A percentile compares a stretch with the other conserved stretches of the same genome.
Evolutionary conservation across 2,797 vertebrate genomes (phyloP).

Genomic region (Ficedula albicollis): DNA sequence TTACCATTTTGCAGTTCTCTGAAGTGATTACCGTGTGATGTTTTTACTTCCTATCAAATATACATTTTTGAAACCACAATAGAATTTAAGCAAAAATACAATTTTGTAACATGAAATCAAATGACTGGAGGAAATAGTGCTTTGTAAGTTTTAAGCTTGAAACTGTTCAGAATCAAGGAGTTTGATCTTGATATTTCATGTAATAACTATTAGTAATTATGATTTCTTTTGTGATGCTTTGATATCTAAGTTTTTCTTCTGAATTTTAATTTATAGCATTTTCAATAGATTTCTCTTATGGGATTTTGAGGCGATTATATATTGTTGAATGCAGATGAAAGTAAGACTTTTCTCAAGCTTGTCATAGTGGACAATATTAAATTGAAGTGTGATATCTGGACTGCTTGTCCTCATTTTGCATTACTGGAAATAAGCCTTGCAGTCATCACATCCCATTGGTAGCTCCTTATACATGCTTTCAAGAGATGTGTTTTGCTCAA

Average conservation of each 20-base stretch:
- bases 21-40: not conserved
- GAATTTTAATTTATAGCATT: not conserved
- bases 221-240: not conserved
- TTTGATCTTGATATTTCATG: not conserved
- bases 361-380: not conserved
- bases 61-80: not conserved
- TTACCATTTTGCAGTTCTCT: not conserved
- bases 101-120: not conserved
- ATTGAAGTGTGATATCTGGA: not conserved
- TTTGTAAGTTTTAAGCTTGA: not conserved
- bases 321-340: not conserved
- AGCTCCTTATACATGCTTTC: not conserved
- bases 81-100: not conserved
- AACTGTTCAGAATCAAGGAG: not conserved
- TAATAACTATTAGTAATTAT: not conserved
- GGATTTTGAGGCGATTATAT: not conserved
- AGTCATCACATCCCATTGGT: not conserved
- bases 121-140: not conserved
- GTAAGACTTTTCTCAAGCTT: not conserved
- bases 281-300: not conserved
- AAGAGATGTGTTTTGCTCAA: not conserved
- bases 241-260: not conserved
- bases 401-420: not conserved
- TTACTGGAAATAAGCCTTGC: not conserved
- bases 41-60: not conserved